These are phyloP conservation scores for Hydropotes inermis DNA, from an alignment of 2,113 vertebrate species.

Conservation along the genomic window DNA sequence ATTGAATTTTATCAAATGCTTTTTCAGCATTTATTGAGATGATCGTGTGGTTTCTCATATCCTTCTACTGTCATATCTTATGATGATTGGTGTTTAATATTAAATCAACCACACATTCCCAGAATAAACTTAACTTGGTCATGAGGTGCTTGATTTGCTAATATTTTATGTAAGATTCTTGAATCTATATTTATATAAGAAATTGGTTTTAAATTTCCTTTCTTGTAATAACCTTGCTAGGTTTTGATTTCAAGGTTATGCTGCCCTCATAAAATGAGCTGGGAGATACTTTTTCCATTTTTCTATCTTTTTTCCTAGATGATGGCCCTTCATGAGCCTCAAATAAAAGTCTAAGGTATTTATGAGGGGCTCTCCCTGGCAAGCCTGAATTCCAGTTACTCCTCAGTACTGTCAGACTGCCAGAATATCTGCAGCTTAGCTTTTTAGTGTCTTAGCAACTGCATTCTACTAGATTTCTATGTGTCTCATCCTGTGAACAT, in stretches of 20 bases:
- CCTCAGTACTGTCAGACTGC: background rate
- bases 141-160: background rate
- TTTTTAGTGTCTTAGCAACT: background rate
- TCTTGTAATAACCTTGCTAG: conserved; percentile 1
- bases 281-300: background rate
- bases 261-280: background rate
- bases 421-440: background rate
- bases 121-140: conserved; percentile 7
- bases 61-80: background rate
- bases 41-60: background rate
- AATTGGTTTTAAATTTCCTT: background rate
- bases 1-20: background rate
- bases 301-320: background rate
- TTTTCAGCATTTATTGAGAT: background rate
- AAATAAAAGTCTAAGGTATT: background rate
- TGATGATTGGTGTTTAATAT: background rate
- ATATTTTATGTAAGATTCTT: conserved; percentile 29
- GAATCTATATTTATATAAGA: background rate
- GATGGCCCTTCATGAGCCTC: background rate
- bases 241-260: background rate
- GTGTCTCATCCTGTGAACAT: background rate
- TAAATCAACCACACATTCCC: background rate
- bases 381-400: background rate
- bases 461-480: background rate
- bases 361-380: background rate